Conservation (phyloP, 2,113 vertebrate species). For the Prunella himalayana region DNA sequence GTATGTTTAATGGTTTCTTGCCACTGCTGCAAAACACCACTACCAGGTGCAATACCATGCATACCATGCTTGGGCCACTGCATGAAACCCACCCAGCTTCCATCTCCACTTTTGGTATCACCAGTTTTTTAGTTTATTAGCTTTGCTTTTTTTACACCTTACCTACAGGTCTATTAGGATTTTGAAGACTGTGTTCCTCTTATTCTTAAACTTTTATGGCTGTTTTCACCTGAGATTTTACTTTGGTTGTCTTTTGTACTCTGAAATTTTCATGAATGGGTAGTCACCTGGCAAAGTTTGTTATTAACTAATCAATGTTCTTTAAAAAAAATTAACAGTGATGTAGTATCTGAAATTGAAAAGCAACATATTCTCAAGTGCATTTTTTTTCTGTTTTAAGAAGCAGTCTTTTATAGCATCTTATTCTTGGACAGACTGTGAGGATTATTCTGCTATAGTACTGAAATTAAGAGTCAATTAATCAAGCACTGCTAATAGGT, state of each 20-base stretch:
- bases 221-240: neutral
- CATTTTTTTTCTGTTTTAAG: neutral
- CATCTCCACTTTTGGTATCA: neutral
- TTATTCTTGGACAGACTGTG: neutral
- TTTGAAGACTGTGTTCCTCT: neutral
- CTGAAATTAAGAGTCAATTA: neutral
- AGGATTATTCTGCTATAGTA: neutral
- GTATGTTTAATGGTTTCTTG: neutral
- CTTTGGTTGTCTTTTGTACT: neutral
- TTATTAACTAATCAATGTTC: neutral
- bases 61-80: neutral
- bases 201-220: neutral
- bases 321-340: neutral
- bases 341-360: neutral
- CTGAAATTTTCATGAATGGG: neutral
- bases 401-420: neutral
- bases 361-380: neutral
- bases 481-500: neutral
- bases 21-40: neutral
- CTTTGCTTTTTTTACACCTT: neutral
- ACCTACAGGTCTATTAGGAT: neutral
- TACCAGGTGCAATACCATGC: too few species aligned
- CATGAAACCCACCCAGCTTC: neutral
- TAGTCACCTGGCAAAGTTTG: neutral
- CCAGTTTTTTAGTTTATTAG: neutral